phyloP scores from a whole-genome alignment of 2,113 vertebrate species.

The Onychorhynchus coronatus region DNA sequence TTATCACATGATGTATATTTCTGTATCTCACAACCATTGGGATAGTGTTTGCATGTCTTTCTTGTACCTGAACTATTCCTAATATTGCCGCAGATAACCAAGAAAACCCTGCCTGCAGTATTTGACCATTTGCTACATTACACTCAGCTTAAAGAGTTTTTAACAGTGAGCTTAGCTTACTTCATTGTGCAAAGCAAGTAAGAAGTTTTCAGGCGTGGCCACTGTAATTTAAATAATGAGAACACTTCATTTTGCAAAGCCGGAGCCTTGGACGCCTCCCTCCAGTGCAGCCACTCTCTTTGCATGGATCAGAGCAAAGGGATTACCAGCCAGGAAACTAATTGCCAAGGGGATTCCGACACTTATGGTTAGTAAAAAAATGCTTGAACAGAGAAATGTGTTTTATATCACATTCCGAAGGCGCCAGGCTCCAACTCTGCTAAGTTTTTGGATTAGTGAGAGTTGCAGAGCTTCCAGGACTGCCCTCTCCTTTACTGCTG shows the following conservation, averaged over 20 bases:
- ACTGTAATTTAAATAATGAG: background rate
- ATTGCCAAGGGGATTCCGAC: constrained; percentile 7
- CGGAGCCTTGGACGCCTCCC: background rate
- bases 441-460: background rate
- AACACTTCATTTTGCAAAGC: background rate
- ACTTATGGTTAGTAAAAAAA: background rate
- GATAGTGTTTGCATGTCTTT: background rate
- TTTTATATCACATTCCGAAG: background rate
- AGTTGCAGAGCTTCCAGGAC: background rate
- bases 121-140: background rate
- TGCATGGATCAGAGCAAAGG: constrained; percentile 6
- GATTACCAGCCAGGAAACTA: constrained; percentile 56
- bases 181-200: background rate
- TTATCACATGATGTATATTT: accelerated
- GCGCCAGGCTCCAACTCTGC: background rate
- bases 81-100: background rate
- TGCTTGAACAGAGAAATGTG: background rate
- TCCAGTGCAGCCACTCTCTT: background rate
- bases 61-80: background rate
- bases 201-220: background rate
- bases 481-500: background rate
- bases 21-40: background rate
- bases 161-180: background rate
- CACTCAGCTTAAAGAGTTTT: background rate
- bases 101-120: background rate